Base-by-base conservation (phyloP, 1,140 invertebrate genomes). In the Drosophila elegans region DNA sequence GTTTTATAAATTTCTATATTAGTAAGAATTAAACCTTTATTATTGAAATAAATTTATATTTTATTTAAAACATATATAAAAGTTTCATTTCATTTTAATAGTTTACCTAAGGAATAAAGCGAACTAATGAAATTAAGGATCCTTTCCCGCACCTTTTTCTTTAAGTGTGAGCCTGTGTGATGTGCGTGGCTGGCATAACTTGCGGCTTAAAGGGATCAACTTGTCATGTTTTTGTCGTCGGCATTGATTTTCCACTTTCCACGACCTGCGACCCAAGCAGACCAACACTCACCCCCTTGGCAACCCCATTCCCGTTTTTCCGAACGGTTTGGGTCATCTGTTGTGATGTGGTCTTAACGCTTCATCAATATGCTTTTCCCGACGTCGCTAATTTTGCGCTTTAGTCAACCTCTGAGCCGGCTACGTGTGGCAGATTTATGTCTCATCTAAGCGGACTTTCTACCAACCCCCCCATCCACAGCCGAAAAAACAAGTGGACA, bases 141-240 rank as follows among this genome's bases (percentile, higher is more conserved):
- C 10, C 6, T 44, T 44, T 44, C 1, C 3, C 44, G 25, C 3
- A 10, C 2, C 9, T 29, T 32, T 74, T 57, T 67, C 27, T 51
- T 6, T 10, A 2, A 41, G 54, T 55, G 27, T n/a, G n/a, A n/a
- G 38, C 42, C 55, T 34, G 48, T 54, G 42, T 73, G 72, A 38
- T 77, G 72, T 88, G 80, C 84, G 84, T 89, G 84, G 84, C 84
- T 89, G 84, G 84, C 84, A 89, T 89, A 89, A 89, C 84, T 89
- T 89, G 85, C 84, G 84, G 84, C 80, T 89, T 89, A 89, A 89
- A 89, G 85, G 84, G 77, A 75, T 89, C 84, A 89, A 89, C 84
- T 90, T 89, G 85, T 89, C 84, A 89, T 89, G 84, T 88, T 68
- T 78, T 75, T 77, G 77, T 78, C 82, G 85, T 80, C 74, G 64